These are phyloP conservation scores for Ginglymostoma cirratum DNA, from an alignment of 2,113 vertebrate genomes.

Conservation along the genomic window DNA sequence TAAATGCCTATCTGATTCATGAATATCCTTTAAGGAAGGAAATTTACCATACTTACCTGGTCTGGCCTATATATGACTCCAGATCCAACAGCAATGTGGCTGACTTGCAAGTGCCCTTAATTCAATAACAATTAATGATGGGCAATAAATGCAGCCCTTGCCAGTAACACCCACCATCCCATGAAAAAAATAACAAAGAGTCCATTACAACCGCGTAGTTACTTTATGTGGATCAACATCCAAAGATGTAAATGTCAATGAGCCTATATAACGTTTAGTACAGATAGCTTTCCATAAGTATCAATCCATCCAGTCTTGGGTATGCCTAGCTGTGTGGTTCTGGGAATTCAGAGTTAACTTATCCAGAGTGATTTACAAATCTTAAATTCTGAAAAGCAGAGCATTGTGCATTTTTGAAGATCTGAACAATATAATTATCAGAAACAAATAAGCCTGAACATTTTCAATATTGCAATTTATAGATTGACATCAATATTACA, in stretches of 20 bases:
- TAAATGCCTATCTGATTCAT: too few relatives aligned
- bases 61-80: too few relatives aligned
- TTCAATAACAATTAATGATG: too few relatives aligned
- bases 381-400: neutral
- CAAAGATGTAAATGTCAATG: neutral
- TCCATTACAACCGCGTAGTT: neutral
- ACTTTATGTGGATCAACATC: neutral
- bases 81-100: too few relatives aligned
- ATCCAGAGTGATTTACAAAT: neutral
- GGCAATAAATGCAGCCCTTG: too few relatives aligned
- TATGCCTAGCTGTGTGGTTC: neutral
- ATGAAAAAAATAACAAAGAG: neutral
- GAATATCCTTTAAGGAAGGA: too few relatives aligned
- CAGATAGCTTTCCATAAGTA: neutral
- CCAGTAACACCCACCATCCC: too few relatives aligned
- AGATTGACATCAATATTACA: neutral
- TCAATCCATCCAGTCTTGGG: neutral
- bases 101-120: too few relatives aligned
- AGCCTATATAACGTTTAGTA: neutral
- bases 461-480: neutral
- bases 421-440: neutral
- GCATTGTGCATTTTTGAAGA: neutral
- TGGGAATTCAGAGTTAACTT: neutral
- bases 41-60: too few relatives aligned
- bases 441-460: neutral